Percentiles rank a stretch among this genome's conserved stretches.
Evolutionary conservation across 2,797 vertebrate genomes (phyloP).

Genomic region (Anguilla marmorata): DNA sequence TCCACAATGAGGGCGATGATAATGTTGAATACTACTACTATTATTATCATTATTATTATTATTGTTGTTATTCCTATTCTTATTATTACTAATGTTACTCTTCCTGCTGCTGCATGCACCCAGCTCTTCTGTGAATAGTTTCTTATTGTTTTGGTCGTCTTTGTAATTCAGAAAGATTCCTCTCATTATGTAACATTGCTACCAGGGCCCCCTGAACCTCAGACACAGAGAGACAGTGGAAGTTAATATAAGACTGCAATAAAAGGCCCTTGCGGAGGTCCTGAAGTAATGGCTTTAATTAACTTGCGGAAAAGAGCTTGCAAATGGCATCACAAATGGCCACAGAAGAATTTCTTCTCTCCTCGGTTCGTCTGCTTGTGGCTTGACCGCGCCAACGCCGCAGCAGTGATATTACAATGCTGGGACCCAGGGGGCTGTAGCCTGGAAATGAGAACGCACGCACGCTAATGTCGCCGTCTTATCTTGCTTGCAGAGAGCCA

Average conservation of each 20-base stretch:
- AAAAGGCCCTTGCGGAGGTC: not conserved
- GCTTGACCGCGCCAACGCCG: not conserved
- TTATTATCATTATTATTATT: too few relatives aligned
- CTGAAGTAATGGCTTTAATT: constrained; percentile 24
- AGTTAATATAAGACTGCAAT: not conserved
- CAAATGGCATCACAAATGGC: constrained; percentile 1
- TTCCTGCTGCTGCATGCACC: not conserved
- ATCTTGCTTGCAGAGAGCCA: not conserved
- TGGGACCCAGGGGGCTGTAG: not conserved
- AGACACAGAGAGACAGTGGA: not conserved
- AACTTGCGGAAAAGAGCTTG: not conserved
- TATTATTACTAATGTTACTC: not conserved
- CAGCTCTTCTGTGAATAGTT: not conserved
- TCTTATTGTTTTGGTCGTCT: not conserved
- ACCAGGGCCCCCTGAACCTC: not conserved
- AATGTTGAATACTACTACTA: too few relatives aligned
- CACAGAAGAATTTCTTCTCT: not conserved
- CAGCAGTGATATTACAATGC: not conserved
- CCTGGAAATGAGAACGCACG: not conserved
- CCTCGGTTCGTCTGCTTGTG: not conserved
- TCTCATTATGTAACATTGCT: not conserved
- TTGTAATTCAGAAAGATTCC: not conserved
- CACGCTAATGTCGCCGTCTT: not conserved
- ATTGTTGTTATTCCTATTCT: not conserved
- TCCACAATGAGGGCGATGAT: too few relatives aligned